A percentile compares a stretch with the other conserved stretches of the same genome.
phyloP scores from a whole-genome alignment of 2,797 vertebrate genomes.

The Acridotheres tristis region DNA sequence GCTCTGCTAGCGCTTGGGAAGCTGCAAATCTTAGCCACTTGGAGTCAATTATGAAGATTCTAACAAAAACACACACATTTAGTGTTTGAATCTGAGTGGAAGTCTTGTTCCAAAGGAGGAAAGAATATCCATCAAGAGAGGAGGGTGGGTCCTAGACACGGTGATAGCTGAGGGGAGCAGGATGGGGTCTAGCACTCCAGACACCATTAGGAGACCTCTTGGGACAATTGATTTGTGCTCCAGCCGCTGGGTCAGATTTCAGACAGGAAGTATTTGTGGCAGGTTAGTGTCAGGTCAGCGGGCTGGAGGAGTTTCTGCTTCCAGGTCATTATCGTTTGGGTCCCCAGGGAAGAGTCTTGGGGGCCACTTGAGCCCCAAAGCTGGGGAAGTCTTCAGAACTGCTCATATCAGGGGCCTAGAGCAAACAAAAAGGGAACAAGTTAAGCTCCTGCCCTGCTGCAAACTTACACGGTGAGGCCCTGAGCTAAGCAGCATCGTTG shows the following conservation, averaged over 20 bases:
- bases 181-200: conserved; percentile 61
- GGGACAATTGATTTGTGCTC: conserved; percentile 69
- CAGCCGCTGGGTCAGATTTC: conserved; percentile 74
- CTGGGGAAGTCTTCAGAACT: conserved; percentile 99
- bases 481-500: background rate
- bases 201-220: conserved; percentile 77
- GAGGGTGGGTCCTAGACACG: conserved; percentile 59
- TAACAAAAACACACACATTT: conserved; percentile 64
- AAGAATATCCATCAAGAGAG: conserved; percentile 61
- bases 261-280: conserved; percentile 65
- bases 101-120: conserved; percentile 55
- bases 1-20: conserved; percentile 60
- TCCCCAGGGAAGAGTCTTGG: conserved; percentile 94
- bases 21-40: conserved; percentile 66
- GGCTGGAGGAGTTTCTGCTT: conserved; percentile 75
- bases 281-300: conserved; percentile 69
- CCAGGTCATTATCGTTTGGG: conserved; percentile 93
- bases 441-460: conserved; percentile 9
- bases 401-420: conserved; percentile 97
- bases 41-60: conserved; percentile 49
- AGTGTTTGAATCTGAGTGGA: conserved; percentile 68
- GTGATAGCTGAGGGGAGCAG: conserved; percentile 47
- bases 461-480: background rate
- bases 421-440: conserved; percentile 54
- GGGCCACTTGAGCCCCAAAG: conserved; percentile 94